Evolutionary conservation across 2,113 vertebrate genomes (phyloP), one percentile per base, ranked within the genome.

Genomic region (Pollimyrus isidori): DNA sequence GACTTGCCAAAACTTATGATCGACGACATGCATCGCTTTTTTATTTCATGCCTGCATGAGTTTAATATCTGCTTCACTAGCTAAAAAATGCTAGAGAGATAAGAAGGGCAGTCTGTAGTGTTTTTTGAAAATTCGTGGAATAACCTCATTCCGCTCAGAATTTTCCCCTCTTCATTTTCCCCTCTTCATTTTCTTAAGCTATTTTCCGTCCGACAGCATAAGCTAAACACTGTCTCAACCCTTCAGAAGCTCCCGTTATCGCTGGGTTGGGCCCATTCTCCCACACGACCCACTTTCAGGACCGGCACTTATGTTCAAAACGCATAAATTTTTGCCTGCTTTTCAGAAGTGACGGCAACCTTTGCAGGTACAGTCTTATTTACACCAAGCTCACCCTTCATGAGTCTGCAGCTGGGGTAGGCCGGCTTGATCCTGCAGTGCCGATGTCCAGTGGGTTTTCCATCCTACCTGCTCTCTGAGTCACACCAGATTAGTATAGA

Each of bases 41-140:
- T 35, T 35, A 35, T 35, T 35, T 35, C 96, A 96, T 35, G 96
- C 95, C 95, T 97, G 95, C 96, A 96, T 97, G 96, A 96, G 97
- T 95, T 35, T 94, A 95, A 83, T 85, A 90, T 80, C 26, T 76
- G 9, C 49, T 88, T 50, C 69, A 45, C 46, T 83, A 17, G 7
- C 26, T 87, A 76, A 88, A n/a, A 76, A 83, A 6, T 9, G 0
- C 13, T 88, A 87, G 89, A 93, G 91, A 88, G 73, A 56, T 88
- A 56, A 56, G 53, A 90, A 88, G 92, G 3, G 30, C 21, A 87
- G 39, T 87, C 19, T 58, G 53, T 13, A 23, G 53, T 53, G 50
- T 42, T 53, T 69, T 87, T 1, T 46, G 5, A 7, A 3, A 56
- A 19, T 48, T n/a, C 46, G 23, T 76, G 92, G 69, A 89, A 82